Base-by-base conservation (phyloP, 2,888 invertebrate genomes). In the Ophion ellenae region DNA sequence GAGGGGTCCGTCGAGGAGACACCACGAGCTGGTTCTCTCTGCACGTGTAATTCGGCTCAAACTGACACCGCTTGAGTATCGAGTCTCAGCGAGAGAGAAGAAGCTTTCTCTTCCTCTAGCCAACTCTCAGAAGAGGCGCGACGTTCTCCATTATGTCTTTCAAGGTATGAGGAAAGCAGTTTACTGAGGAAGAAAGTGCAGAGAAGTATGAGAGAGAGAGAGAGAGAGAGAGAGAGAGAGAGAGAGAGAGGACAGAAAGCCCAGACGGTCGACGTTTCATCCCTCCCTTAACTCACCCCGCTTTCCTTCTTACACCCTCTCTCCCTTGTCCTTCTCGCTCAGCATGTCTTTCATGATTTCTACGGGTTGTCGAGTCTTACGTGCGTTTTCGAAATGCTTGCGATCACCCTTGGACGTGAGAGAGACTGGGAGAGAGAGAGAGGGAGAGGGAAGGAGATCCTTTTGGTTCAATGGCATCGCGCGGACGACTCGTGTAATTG, bases 311-410 rank as follows among this genome's bases (percentile, higher is more conserved):
- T 53, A 47, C 20, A 36, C 61, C 11, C 59, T 70, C 28, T 24
- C 17, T 36, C 57, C 32, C 36, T 28, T 63, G 47, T 66, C 63
- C 20, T 36, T 45, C 80, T 73, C 66, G n/a, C 36, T 61, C 57
- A 64, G 75, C 40, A 61, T 63, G 70, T 76, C 59, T 32, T 36
- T n/a, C 70, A 47, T 70, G 82, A 76, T 81, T 76, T 78, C 77
- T 82, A 82, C 70, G 73, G 80, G 74, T 75, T 63, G 53, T 47
- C 64, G 67, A 73, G 73, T 40, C 64, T 73, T 64, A 76, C 84
- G 71, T 85, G 88, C 86, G 89, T 90, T 89, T 90, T 86, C 89
- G 84, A 87, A 88, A 71, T 40, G 86, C 53, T 88, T 81, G 84
- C 86, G 87, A 88, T 87, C 86, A 88, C 88, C 88, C 87, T 86